phyloP scores from a whole-genome alignment of 2,797 vertebrate species.

The Arctocebus calabarensis region DNA sequence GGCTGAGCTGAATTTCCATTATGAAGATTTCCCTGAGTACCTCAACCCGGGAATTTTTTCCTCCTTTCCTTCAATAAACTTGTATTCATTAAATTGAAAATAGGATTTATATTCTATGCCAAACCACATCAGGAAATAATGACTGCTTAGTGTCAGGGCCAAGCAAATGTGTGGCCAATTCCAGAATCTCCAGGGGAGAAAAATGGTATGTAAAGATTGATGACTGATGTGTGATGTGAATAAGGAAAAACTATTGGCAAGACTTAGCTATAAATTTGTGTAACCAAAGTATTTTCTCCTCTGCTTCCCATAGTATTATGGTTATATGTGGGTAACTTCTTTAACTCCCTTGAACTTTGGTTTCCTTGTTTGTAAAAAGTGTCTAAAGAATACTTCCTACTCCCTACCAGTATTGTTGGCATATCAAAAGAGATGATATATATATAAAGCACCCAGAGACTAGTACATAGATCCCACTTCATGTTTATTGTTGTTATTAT shows the following conservation, averaged over 20 bases:
- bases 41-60: neutral
- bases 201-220: conserved; percentile 23
- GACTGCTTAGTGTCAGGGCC: conserved; percentile 40
- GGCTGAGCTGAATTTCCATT: neutral
- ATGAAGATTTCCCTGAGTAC: neutral
- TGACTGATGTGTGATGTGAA: neutral
- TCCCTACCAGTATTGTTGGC: neutral
- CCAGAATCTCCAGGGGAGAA: neutral
- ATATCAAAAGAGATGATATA: neutral
- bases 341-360: conserved; percentile 13
- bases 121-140: conserved; percentile 64
- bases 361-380: conserved; percentile 9
- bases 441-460: neutral
- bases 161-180: conserved; percentile 32
- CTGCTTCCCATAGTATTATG: neutral
- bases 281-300: neutral
- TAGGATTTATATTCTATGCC: conserved; percentile 37
- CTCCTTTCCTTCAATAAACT: neutral
- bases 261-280: neutral
- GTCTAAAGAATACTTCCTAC: neutral
- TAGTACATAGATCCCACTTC: neutral
- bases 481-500: neutral
- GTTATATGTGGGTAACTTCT: neutral
- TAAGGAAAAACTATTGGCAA: neutral
- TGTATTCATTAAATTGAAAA: conserved; percentile 48